Evolutionary conservation across 2,113 vertebrate species (phyloP).

Genomic region (Sinocyclocheilus maitianheensis): DNA sequence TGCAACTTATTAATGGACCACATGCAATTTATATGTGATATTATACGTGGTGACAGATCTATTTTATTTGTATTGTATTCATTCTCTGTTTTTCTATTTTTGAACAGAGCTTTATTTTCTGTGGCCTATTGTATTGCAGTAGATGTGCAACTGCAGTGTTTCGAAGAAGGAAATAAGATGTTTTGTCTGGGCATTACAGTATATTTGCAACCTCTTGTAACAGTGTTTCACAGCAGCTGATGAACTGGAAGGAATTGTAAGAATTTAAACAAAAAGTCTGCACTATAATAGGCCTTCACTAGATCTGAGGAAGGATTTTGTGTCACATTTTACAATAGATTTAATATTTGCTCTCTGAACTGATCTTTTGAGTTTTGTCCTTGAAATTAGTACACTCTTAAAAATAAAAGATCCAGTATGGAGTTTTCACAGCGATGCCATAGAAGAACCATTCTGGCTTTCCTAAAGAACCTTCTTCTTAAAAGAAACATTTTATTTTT

Average conservation of each 20-base stretch:
- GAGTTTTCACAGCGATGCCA: too few species aligned
- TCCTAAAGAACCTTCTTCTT: too few species aligned
- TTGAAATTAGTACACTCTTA: background rate
- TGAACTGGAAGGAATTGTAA: background rate
- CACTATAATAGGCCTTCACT: background rate
- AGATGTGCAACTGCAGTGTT: background rate
- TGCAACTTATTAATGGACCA: conserved; percentile 8
- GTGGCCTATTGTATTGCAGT: background rate
- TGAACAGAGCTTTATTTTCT: too few species aligned
- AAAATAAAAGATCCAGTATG: too few species aligned
- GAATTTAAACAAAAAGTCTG: background rate
- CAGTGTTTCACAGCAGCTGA: too few species aligned
- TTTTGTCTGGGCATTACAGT: background rate
- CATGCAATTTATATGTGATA: conserved; percentile 13
- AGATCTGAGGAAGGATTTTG: background rate
- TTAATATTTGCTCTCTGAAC: background rate
- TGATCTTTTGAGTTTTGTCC: background rate
- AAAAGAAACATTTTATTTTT: too few species aligned
- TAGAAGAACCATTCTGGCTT: too few species aligned
- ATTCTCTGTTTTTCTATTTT: background rate
- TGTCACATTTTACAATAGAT: background rate
- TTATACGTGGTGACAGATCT: conserved; percentile 3
- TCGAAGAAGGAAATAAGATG: background rate
- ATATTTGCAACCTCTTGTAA: background rate
- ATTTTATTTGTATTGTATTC: background rate